Percentiles rank a stretch among this genome's conserved stretches.
Evolutionary conservation across 2,888 invertebrate species (phyloP).

Genomic region (Thysanoteuthis rhombus): DNA sequence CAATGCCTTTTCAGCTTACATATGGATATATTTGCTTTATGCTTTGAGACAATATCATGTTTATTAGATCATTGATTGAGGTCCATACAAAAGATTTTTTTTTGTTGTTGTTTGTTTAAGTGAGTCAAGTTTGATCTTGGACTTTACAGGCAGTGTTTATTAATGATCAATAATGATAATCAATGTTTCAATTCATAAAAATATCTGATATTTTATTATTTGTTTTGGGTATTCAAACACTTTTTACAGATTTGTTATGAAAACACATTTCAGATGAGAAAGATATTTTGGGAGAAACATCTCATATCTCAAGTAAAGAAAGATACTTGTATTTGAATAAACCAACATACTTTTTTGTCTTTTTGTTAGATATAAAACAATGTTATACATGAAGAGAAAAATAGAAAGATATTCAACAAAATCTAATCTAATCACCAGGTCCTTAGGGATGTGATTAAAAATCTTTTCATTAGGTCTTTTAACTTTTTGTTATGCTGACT

Average conservation of each 20-base stretch:
- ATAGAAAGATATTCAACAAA: too few species aligned
- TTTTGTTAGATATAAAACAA: too few species aligned
- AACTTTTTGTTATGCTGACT: too few species aligned
- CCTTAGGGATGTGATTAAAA: too few species aligned
- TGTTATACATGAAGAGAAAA: too few species aligned
- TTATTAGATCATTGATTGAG: slow-evolving; percentile 1
- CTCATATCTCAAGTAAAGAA: too few species aligned
- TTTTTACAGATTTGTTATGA: background rate
- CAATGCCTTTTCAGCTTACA: slow-evolving; percentile 12
- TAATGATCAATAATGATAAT: background rate
- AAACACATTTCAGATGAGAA: background rate
- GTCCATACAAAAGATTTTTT: background rate
- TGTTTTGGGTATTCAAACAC: background rate
- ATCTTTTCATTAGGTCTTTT: too few species aligned
- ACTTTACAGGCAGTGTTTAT: background rate
- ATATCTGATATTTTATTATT: background rate
- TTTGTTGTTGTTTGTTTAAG: background rate
- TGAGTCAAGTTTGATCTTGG: slow-evolving; percentile 12
- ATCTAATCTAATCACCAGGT: too few species aligned
- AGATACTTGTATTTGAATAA: too few species aligned
- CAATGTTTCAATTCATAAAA: background rate
- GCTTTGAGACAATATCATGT: slow-evolving; percentile 12
- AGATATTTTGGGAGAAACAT: too few species aligned
- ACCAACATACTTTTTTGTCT: too few species aligned
- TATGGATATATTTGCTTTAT: background rate